Percentiles rank a stretch among this genome's conserved stretches.
These are phyloP conservation scores for Podarcis raffonei DNA, from an alignment of 2,113 vertebrate species.

Conservation along the genomic window DNA sequence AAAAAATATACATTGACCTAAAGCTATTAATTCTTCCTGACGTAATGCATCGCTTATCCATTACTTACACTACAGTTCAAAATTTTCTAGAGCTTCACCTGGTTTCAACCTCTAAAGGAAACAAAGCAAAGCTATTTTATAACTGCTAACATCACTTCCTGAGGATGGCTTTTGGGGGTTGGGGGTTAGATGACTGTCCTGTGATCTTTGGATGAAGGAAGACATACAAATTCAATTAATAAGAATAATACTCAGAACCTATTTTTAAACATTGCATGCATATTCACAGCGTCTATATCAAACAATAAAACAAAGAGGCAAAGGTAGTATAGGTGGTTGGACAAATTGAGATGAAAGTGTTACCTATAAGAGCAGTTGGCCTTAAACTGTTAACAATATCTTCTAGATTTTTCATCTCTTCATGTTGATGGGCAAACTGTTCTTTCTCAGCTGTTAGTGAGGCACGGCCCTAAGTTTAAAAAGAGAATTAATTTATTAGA, in stretches of 20 bases:
- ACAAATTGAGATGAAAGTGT: constrained; percentile 11
- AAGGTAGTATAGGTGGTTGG: background rate
- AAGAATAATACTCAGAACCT: constrained; percentile 33
- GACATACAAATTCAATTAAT: too few species aligned
- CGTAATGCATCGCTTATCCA: too few species aligned
- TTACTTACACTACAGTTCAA: background rate
- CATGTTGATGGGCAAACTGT: constrained; percentile 88
- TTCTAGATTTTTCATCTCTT: constrained; percentile 86
- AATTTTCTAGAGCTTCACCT: background rate
- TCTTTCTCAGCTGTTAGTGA: constrained; percentile 89
- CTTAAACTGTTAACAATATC: constrained; percentile 87
- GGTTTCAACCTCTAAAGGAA: background rate
- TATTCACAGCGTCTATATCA: background rate
- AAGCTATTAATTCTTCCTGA: background rate
- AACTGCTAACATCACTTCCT: background rate
- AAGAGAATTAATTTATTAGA: constrained; percentile 24
- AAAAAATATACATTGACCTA: background rate
- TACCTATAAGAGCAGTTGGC: constrained; percentile 94
- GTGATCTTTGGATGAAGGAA: too few species aligned
- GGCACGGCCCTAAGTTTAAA: constrained; percentile 82
- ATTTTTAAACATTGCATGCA: constrained; percentile 34
- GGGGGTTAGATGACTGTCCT: background rate
- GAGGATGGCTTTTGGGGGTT: background rate
- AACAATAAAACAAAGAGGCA: constrained; percentile 40
- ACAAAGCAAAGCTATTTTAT: background rate